phyloP scores from a whole-genome alignment of 2,888 invertebrate species.

The Drosophila mulleri region DNA sequence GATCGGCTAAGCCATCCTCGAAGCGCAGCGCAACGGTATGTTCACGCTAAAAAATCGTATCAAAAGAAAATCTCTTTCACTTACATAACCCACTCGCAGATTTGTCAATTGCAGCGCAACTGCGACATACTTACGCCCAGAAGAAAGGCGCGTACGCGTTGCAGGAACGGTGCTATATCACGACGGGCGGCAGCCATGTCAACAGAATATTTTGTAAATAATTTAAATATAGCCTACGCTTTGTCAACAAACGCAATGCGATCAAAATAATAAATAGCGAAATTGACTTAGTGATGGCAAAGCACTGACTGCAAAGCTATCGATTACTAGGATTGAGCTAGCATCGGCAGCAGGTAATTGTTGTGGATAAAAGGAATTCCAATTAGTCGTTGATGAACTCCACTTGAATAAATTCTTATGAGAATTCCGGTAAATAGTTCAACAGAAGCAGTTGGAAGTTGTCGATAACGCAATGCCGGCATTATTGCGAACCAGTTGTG shows the following conservation, averaged over 20 bases:
- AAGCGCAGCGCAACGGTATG: slow-evolving; percentile 89
- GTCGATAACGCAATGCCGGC: neutral
- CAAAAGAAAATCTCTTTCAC: slow-evolving; percentile 22
- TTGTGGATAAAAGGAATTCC: neutral
- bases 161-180: slow-evolving; percentile 88
- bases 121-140: slow-evolving; percentile 87
- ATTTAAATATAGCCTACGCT: slow-evolving; percentile 16
- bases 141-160: slow-evolving; percentile 88
- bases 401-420: neutral
- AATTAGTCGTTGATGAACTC: no score
- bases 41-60: slow-evolving; percentile 86
- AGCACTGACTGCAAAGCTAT: neutral
- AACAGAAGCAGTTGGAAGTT: no score
- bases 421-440: neutral
- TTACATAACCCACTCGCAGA: slow-evolving; percentile 70
- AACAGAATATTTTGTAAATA: slow-evolving; percentile 17
- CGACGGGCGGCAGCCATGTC: slow-evolving; percentile 86
- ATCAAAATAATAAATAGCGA: slow-evolving; percentile 40
- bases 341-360: neutral
- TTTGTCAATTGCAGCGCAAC: neutral
- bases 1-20: slow-evolving; percentile 88
- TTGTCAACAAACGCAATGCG: slow-evolving; percentile 49
- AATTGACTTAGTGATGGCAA: slow-evolving; percentile 32
- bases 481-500: neutral
- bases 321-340: neutral